phyloP scores from a whole-genome alignment of 2,113 vertebrate genomes.

The Lamprotornis superbus region DNA sequence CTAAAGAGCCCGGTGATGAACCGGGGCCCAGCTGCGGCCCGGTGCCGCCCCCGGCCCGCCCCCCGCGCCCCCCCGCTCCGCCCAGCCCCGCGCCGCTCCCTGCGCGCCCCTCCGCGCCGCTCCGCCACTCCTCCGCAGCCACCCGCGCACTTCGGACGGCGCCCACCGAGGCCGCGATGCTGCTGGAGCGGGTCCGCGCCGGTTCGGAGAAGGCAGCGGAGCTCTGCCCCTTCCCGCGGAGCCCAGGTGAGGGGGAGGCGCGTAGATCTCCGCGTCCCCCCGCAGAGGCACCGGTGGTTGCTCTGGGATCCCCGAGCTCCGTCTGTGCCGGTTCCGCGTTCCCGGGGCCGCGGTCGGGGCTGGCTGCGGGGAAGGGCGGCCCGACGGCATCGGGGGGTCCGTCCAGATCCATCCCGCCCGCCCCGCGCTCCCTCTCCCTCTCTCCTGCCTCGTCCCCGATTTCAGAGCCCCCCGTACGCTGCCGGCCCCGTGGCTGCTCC shows the following conservation, averaged over 20 bases:
- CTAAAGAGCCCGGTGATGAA: too few relatives aligned
- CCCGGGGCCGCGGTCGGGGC: not conserved
- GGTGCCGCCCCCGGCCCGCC: too few relatives aligned
- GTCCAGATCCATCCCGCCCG: not conserved
- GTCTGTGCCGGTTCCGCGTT: not conserved
- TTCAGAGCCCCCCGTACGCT: not conserved
- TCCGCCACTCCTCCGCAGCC: constrained; percentile 28
- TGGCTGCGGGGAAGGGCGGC: not conserved
- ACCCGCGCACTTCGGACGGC: constrained; percentile 17
- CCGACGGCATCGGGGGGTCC: not conserved
- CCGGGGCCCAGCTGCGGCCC: too few relatives aligned
- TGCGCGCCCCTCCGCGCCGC: constrained; percentile 1
- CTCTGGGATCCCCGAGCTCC: not conserved
- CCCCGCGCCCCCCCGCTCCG: not conserved
- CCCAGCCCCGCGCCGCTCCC: not conserved
- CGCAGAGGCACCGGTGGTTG: not conserved
- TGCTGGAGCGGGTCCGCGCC: constrained; percentile 65
- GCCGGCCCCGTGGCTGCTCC: too few relatives aligned
- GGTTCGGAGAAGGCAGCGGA: constrained; percentile 37
- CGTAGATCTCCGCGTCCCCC: not conserved
- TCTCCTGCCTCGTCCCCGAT: not conserved
- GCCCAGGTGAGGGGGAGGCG: constrained; percentile 54
- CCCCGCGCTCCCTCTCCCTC: not conserved
- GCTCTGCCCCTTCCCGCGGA: constrained; percentile 51
- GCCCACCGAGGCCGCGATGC: constrained; percentile 38